Conservation (phyloP, 2,797 vertebrate species). For the Sebastes iracundus region DNA sequence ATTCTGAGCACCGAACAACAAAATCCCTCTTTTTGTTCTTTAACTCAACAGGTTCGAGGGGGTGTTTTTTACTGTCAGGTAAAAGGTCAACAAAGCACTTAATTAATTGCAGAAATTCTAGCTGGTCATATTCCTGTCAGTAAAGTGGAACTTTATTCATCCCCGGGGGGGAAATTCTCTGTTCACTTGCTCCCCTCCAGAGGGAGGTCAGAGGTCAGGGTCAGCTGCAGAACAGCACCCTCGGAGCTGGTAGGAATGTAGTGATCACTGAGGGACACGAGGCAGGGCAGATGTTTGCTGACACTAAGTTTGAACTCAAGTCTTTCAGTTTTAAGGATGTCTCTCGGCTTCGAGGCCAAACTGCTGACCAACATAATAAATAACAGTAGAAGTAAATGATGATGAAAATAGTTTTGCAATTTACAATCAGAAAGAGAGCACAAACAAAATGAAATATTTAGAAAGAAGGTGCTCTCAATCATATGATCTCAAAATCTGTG, state of each 20-base stretch:
- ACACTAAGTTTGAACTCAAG: slow-evolving; percentile 7
- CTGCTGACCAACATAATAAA: neutral
- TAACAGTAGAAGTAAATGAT: neutral
- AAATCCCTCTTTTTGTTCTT: neutral
- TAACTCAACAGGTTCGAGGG: slow-evolving; percentile 5
- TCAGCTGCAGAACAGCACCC: slow-evolving; percentile 18
- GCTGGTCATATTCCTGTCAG: slow-evolving; percentile 26
- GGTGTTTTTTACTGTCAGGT: neutral
- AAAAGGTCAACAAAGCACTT: neutral
- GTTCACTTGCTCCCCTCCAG: slow-evolving; percentile 6
- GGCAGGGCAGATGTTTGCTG: slow-evolving; percentile 18
- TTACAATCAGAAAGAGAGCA: neutral
- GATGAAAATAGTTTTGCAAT: neutral
- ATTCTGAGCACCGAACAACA: neutral
- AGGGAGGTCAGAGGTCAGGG: slow-evolving; percentile 50
- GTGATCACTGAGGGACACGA: slow-evolving; percentile 21
- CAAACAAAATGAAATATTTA: neutral
- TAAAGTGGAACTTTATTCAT: slow-evolving; percentile 27
- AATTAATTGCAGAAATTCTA: slow-evolving; percentile 23
- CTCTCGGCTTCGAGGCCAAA: neutral
- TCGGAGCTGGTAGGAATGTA: slow-evolving; percentile 36
- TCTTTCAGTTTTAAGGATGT: neutral
- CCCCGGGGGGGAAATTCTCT: slow-evolving; percentile 32
- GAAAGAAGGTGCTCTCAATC: too few relatives aligned
- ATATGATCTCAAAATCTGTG: too few relatives aligned